phyloP scores from a whole-genome alignment of 2,797 vertebrate genomes.

The Pseudopleuronectes americanus region DNA sequence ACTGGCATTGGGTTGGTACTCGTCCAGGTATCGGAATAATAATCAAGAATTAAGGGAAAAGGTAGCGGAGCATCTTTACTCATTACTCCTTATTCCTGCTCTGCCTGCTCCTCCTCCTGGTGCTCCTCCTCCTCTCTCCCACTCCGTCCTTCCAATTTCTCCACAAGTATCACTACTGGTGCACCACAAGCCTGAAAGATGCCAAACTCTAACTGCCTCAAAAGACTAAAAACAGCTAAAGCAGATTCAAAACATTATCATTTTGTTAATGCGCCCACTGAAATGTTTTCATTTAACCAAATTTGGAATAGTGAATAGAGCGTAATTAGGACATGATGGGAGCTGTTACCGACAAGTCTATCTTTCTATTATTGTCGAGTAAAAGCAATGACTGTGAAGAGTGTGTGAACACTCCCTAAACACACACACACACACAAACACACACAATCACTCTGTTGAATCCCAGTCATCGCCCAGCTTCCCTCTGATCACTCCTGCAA shows the following conservation, averaged over 20 bases:
- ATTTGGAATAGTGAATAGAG: constrained; percentile 12
- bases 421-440: constrained; percentile 1
- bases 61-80: background rate
- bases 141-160: constrained; percentile 37
- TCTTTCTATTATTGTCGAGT: constrained; percentile 33
- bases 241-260: constrained; percentile 29
- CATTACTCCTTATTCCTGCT: constrained; percentile 51
- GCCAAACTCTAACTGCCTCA: constrained; percentile 19
- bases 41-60: too few relatives aligned
- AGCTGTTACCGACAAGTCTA: constrained; percentile 19
- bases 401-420: constrained; percentile 28
- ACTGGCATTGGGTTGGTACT: too few relatives aligned
- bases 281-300: constrained; percentile 29
- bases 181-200: constrained; percentile 17
- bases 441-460: constrained; percentile 35
- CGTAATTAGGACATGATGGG: constrained; percentile 21
- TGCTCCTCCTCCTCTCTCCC: constrained; percentile 40
- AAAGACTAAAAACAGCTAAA: constrained; percentile 27
- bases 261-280: constrained; percentile 2
- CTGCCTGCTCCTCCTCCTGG: constrained; percentile 50
- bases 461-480: constrained; percentile 44
- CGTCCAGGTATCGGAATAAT: too few relatives aligned
- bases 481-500: constrained; percentile 19
- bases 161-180: constrained; percentile 25
- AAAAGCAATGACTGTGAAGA: constrained; percentile 39